Evolutionary conservation across 2,888 invertebrate species (phyloP).

Genomic region (Ophioninae sp.): DNA sequence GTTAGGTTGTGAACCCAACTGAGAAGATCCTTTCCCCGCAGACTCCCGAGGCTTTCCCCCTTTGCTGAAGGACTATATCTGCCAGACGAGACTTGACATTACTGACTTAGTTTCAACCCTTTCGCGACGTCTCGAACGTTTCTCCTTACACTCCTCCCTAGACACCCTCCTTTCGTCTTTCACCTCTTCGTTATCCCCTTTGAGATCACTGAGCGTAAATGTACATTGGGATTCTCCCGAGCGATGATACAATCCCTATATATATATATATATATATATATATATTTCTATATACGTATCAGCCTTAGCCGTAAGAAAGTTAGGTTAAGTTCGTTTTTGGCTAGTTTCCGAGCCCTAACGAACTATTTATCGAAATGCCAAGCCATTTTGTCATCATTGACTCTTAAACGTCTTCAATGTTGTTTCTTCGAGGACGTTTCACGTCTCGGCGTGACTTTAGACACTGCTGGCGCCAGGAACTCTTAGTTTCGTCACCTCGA

Average conservation of each 20-base stretch:
- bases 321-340: neutral
- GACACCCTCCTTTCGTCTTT: neutral
- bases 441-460: too few species aligned
- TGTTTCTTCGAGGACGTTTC: neutral
- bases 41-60: slow-evolving; percentile 26
- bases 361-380: slow-evolving; percentile 7
- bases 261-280: too few species aligned
- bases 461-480: neutral
- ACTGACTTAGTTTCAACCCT: slow-evolving; percentile 77
- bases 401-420: neutral
- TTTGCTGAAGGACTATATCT: slow-evolving; percentile 61
- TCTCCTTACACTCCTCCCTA: slow-evolving; percentile 55
- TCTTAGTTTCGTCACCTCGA: slow-evolving; percentile 39
- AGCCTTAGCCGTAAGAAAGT: slow-evolving; percentile 3
- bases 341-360: slow-evolving; percentile 6
- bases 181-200: slow-evolving; percentile 30
- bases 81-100: slow-evolving; percentile 65
- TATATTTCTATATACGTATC: too few species aligned
- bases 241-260: slow-evolving; percentile 13
- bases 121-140: slow-evolving; percentile 57
- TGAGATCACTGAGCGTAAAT: slow-evolving; percentile 29
- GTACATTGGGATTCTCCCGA: slow-evolving; percentile 12
- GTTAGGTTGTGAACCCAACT: slow-evolving; percentile 32
- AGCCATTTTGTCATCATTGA: neutral
- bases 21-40: slow-evolving; percentile 35